Evolutionary conservation across 2,113 vertebrate species (phyloP).

Genomic region (Leptodactylus fuscus): DNA sequence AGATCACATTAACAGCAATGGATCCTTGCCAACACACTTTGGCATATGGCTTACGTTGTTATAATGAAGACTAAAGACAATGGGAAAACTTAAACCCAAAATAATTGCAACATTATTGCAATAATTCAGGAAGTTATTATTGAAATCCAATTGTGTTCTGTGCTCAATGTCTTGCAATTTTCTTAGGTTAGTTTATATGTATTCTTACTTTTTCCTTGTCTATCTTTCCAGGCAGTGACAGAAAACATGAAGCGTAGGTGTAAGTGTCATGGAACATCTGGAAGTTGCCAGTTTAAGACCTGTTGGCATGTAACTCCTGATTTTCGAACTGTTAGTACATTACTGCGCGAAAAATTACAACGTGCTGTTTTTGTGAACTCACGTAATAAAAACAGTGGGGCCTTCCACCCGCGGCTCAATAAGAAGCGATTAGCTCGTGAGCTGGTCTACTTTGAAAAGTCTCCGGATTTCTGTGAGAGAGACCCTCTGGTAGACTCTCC

Average conservation of each 20-base stretch:
- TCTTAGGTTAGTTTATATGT: not conserved
- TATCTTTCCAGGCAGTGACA: conserved; percentile 78
- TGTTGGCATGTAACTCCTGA: conserved; percentile 91
- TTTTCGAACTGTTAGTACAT: conserved; percentile 83
- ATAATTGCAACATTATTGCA: not conserved
- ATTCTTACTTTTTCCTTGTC: not conserved
- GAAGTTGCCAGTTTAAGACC: conserved; percentile 94
- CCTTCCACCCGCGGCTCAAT: conserved; percentile 80
- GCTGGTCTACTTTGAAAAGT: conserved; percentile 91
- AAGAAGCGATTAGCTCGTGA: conserved; percentile 81
- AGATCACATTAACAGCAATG: not conserved
- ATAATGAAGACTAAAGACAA: not conserved
- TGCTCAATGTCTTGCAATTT: not conserved
- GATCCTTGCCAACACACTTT: not conserved
- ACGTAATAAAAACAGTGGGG: conserved; percentile 89
- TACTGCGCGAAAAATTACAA: conserved; percentile 82
- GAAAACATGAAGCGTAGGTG: conserved; percentile 91
- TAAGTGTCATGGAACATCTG: conserved; percentile 91
- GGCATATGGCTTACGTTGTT: not conserved
- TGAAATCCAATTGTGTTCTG: not conserved
- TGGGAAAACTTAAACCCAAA: not conserved
- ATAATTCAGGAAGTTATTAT: not conserved
- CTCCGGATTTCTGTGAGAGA: conserved; percentile 87
- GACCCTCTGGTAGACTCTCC: conserved; percentile 79
- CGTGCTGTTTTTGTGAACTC: conserved; percentile 86